Evolutionary conservation across 2,113 vertebrate species (phyloP), one percentile per base, ranked within the genome.

Genomic region (Pseudopodoces humilis): DNA sequence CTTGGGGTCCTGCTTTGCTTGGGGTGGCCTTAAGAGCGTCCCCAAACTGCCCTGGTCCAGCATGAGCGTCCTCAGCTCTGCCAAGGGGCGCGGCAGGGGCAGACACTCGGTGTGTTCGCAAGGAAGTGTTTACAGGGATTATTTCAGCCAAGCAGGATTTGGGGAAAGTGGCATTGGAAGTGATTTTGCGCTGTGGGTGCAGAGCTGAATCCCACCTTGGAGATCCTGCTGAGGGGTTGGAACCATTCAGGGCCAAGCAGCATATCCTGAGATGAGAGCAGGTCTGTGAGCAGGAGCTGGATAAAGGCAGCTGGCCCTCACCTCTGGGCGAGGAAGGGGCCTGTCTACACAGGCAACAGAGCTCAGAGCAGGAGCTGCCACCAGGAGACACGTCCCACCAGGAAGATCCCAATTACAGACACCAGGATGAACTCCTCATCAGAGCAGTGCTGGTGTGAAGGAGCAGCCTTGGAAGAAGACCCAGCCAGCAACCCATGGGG

Each of bases 401-500:
- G 15, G 43, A 75, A 70, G 50, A 22, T 70, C 33, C 65, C 13
- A 3, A 39, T 39, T 83, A 74, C 35, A 46, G 60, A n/a, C 37
- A 41, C 15, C 12, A 28, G 62, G 39, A 83, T 25, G 55, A 83
- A 19, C 15, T 65, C 25, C 67, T n/a, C 23, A 19, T 13, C 22
- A n/a, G 28, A 37, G n/a, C 2, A 2, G 35, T 10, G 20, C 43
- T 71, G 53, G 18, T 0, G 0, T 11, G 44, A 60, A 68, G 58
- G 27, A 69, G 46, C 22, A 55, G 16, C 11, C n/a, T 46, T 27
- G 46, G 52, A 75, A 19, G 20, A 53, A 31, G 30, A 63, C 2
- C 25, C 63, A 55, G 37, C 22, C 25, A 70, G 56, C 0, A 3
- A 9, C 13, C 9, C 27, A 7, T 1, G 1, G 17, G 5, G 14